Percentiles rank a stretch among this genome's conserved stretches.
phyloP scores from a whole-genome alignment of 2,113 vertebrate species.

The Myiagra hebetior region DNA sequence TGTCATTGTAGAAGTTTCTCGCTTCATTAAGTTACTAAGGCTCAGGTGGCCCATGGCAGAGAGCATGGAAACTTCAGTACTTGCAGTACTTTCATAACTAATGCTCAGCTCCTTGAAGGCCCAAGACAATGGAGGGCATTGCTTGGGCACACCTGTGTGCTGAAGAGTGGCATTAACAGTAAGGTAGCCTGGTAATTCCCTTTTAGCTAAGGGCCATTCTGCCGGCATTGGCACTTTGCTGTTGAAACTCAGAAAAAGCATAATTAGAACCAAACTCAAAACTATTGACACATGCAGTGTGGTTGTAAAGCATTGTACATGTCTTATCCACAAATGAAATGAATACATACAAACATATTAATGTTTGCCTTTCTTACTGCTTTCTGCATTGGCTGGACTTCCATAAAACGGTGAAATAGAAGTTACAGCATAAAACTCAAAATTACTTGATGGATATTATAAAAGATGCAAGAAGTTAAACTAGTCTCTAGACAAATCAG shows the following conservation, averaged over 20 bases:
- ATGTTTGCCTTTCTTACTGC: not conserved
- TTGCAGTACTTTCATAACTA: not conserved
- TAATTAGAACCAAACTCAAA: not conserved
- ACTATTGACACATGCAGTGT: not conserved
- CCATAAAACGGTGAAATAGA: not conserved
- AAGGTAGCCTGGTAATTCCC: not conserved
- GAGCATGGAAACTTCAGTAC: not conserved
- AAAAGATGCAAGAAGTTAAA: not conserved
- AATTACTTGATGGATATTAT: not conserved
- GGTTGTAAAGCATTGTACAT: not conserved
- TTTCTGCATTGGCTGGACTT: not conserved
- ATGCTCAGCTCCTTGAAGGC: not conserved
- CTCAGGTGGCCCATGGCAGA: not conserved
- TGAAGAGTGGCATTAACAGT: not conserved
- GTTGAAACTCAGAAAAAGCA: not conserved
- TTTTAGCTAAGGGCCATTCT: not conserved
- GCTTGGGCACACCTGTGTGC: not conserved
- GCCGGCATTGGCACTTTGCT: not conserved
- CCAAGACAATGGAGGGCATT: not conserved
- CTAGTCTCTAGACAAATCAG: not conserved
- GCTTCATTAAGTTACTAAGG: not conserved
- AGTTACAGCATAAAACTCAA: not conserved
- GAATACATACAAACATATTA: not conserved
- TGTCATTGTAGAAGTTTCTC: not conserved
- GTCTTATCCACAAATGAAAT: not conserved